Evolutionary conservation across 2,113 vertebrate species (phyloP).

Genomic region (Pica pica): DNA sequence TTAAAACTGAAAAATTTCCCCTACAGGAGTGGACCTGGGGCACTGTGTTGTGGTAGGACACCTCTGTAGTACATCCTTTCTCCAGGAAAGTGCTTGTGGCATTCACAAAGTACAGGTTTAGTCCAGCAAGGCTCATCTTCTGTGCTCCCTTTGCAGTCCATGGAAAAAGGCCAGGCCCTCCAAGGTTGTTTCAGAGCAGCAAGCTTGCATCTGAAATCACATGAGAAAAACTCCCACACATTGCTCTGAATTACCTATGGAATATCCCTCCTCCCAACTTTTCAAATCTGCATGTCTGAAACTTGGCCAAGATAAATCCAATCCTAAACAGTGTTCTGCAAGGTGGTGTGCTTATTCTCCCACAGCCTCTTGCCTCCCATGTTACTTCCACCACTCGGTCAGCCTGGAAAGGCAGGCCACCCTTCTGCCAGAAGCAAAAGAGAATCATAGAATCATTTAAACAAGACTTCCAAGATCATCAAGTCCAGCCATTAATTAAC

Average conservation of each 20-base stretch:
- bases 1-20: not conserved
- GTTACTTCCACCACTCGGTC: accelerated
- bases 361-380: not conserved
- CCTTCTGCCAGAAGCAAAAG: too few species aligned
- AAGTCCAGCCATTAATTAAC: not conserved
- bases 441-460: not conserved
- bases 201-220: not conserved
- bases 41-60: not conserved
- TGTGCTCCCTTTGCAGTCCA: not conserved
- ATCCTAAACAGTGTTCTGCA: not conserved
- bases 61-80: not conserved
- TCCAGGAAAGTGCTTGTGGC: not conserved
- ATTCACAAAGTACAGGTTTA: not conserved
- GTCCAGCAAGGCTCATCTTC: not conserved
- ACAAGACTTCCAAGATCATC: not conserved
- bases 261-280: not conserved
- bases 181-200: not conserved
- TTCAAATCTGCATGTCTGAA: not conserved
- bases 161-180: not conserved
- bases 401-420: not conserved
- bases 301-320: accelerated
- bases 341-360: not conserved
- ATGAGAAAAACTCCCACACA: not conserved
- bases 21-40: not conserved
- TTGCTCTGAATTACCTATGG: not conserved